Evolutionary conservation across 2,113 vertebrate species (phyloP).

Genomic region (Gambusia holbrooki): DNA sequence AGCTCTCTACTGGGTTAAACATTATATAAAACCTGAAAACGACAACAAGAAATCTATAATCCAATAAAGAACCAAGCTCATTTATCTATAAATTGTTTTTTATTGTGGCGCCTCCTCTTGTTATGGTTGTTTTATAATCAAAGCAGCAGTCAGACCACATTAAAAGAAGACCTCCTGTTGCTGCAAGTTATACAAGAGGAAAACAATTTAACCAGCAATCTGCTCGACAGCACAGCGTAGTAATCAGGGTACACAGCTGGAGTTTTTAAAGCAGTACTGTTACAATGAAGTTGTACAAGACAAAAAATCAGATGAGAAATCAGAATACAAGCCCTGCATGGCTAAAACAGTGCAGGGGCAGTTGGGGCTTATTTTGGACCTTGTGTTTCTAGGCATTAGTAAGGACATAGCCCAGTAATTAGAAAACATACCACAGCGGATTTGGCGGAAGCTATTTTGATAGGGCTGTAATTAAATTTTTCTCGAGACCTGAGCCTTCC

Average conservation of each 20-base stretch:
- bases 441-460: conserved; percentile 66
- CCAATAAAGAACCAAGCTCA: neutral
- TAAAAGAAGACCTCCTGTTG: neutral
- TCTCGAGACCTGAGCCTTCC: conserved; percentile 41
- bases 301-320: neutral
- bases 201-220: neutral
- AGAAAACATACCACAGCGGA: conserved; percentile 61
- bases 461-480: conserved; percentile 71
- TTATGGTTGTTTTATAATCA: conserved; percentile 6
- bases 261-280: neutral
- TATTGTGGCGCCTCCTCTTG: neutral
- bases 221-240: neutral
- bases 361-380: conserved; percentile 26
- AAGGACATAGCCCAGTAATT: conserved; percentile 47
- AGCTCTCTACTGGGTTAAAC: neutral
- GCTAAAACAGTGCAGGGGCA: neutral
- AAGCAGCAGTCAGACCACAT: conserved; percentile 12
- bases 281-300: neutral
- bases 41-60: neutral
- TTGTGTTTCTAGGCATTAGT: conserved; percentile 43
- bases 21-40: neutral
- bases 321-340: neutral
- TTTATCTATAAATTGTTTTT: neutral
- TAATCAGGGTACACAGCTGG: conserved; percentile 22
- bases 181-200: neutral